Evolutionary conservation across 2,888 invertebrate species (phyloP).

Genomic region (Lacanobia oleracea): DNA sequence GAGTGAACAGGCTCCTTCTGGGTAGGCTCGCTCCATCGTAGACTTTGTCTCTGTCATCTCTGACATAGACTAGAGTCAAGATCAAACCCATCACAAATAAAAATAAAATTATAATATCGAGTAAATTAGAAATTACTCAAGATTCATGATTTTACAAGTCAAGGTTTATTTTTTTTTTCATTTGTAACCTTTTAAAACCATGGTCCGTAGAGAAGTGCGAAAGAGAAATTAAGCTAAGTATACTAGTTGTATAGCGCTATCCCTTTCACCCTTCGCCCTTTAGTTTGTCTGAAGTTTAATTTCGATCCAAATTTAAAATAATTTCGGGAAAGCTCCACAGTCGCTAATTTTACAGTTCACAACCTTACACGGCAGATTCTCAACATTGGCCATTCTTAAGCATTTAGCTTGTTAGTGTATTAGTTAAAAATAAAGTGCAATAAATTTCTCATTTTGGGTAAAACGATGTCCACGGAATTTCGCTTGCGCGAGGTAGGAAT

Average conservation of each 20-base stretch:
- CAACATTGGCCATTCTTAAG: conserved; percentile 67
- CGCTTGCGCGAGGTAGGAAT: conserved; percentile 20
- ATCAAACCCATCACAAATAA: no score
- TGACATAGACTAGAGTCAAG: no score
- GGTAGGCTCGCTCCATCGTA: no score
- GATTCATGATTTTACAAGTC: neutral
- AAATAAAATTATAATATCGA: neutral
- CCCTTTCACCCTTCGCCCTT: neutral
- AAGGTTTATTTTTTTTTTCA: neutral
- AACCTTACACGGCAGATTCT: conserved; percentile 48
- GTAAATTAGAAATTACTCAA: neutral
- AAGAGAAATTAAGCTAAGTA: neutral
- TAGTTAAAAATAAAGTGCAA: conserved; percentile 67
- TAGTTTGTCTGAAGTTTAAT: neutral
- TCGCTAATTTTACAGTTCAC: conserved; percentile 53
- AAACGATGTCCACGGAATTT: conserved; percentile 62
- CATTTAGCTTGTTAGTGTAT: conserved; percentile 68
- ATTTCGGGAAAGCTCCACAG: neutral
- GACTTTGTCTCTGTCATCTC: no score
- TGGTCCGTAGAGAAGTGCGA: neutral
- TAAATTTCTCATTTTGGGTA: conserved; percentile 51
- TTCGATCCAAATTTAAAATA: neutral
- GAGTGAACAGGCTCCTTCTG: no score
- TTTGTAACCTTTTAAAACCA: neutral
- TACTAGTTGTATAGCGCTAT: neutral